Evolutionary conservation across 2,113 vertebrate species (phyloP), one percentile per base, ranked within the genome.

Genomic region (Microcebus tavaratra): DNA sequence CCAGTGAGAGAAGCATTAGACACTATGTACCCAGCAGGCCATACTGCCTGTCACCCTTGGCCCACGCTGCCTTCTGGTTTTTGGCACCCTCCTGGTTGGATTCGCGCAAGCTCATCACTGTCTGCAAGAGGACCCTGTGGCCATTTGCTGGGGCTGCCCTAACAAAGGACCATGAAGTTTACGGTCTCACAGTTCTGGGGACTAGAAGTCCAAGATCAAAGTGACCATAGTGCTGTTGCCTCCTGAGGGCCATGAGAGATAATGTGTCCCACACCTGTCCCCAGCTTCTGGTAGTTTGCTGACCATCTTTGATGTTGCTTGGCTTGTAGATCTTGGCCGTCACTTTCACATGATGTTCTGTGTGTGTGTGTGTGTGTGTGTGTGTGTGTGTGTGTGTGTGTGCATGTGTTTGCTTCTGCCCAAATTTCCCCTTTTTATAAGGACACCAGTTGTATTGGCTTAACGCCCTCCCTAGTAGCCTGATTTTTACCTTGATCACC

Each of bases 141-240:
- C 50, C 29, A 3, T 78, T 20, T 31, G 8, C 25, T 50, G 36
- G 48, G 15, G 42, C 25, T 39, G 34, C 34, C 17, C 8, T 6
- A 31, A 88, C 65, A 27, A 21, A 50, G 15, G 10, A 8, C 12
- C 53, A 39, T 9, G n/a, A 42, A 76, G 59, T 57, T 42, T 31
- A 45, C 2, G 3, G 27, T n/a, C 68, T 57, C 78, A 57, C 34
- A 4, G 68, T 48, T 39, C 79, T 23, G 31, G 59, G 39, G 50
- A 27, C 42, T 11, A 2, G 80, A 65, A 10, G 25, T 27, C 31
- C n/a, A 67, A 55, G 79, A 45, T 21, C 25, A 25, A 86, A 65
- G 31, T 2, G 5, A 80, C 8, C 2, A 3, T 2, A 10, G 53
- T 1, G n/a, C 1, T 8, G 12, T 2, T 63, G 61, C 86, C 17